Evolutionary conservation across 2,888 invertebrate species (phyloP).

Genomic region (Alloscopus bannaensis): DNA sequence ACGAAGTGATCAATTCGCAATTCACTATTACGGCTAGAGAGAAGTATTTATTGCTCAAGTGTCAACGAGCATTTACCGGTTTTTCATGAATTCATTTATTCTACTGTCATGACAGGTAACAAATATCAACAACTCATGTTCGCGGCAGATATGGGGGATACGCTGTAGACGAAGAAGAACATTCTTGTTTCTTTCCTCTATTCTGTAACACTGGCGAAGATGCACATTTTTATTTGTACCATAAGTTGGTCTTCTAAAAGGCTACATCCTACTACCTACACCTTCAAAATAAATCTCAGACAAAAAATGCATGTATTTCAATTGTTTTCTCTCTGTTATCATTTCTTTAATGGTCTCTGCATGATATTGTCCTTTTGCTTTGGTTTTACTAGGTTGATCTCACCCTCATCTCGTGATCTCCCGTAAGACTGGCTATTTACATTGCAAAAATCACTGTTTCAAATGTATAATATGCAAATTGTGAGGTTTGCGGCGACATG

Average conservation of each 20-base stretch:
- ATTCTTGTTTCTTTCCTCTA: too few species aligned
- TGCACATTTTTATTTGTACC: too few species aligned
- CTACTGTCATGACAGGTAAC: constrained; percentile 48
- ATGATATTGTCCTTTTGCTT: not conserved
- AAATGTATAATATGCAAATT: too few species aligned
- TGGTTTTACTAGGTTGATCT: constrained; percentile 1
- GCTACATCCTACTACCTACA: too few species aligned
- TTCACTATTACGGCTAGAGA: constrained; percentile 6
- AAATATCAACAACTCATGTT: constrained; percentile 6
- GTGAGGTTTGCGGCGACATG: too few species aligned
- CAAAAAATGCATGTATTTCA: too few species aligned
- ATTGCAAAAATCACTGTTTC: not conserved
- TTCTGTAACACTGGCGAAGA: too few species aligned
- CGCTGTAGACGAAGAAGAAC: not conserved
- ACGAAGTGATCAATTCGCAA: constrained; percentile 4
- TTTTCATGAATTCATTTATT: constrained; percentile 63
- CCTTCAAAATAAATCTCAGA: too few species aligned
- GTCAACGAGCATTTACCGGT: constrained; percentile 62
- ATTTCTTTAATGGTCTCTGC: not conserved
- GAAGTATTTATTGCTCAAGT: constrained; percentile 57
- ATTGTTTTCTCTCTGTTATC: constrained; percentile 18
- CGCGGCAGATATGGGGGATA: not conserved
- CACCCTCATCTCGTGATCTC: too few species aligned
- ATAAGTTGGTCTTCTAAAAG: not conserved
- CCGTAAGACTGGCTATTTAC: constrained; percentile 11